Percentiles rank a stretch among this genome's conserved stretches.
Conservation (phyloP, 1,140 invertebrate genomes). For the Antheraea pernyi region DNA sequence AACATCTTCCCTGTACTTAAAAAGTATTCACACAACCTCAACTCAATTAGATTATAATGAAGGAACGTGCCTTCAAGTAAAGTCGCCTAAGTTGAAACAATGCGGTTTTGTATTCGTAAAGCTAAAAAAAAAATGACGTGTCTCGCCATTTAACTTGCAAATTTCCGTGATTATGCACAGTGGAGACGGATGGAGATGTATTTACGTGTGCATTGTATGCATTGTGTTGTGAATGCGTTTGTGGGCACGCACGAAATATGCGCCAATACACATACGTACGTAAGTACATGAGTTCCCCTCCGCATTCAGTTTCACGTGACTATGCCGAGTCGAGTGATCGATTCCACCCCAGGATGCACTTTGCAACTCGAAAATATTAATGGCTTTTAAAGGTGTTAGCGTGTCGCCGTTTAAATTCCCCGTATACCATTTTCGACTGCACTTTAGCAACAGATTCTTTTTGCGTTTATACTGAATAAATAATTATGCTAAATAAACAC, state of each 20-base stretch:
- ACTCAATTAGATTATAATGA: slow-evolving; percentile 22
- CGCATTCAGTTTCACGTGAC: slow-evolving; percentile 43
- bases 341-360: slow-evolving; percentile 34
- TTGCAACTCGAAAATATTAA: slow-evolving; percentile 31
- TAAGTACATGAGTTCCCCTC: slow-evolving; percentile 35
- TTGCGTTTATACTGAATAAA: background rate
- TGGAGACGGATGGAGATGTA: slow-evolving; percentile 60
- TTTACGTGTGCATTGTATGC: slow-evolving; percentile 68
- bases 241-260: slow-evolving; percentile 52
- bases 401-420: slow-evolving; percentile 15
- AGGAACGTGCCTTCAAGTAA: slow-evolving; percentile 11
- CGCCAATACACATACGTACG: slow-evolving; percentile 34
- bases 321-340: slow-evolving; percentile 44
- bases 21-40: background rate
- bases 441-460: background rate
- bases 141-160: slow-evolving; percentile 68
- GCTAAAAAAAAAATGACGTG: slow-evolving; percentile 60
- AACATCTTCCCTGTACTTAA: slow-evolving; percentile 31
- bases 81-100: slow-evolving; percentile 47
- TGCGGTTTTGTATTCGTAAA: slow-evolving; percentile 57
- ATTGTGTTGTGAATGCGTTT: slow-evolving; percentile 50
- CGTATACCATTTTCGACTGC: background rate
- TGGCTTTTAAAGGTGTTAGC: slow-evolving; percentile 25
- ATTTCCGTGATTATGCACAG: slow-evolving; percentile 67
- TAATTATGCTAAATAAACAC: background rate